Conservation (phyloP, 2,797 vertebrate genomes). For the Adrianichthys oophorus region DNA sequence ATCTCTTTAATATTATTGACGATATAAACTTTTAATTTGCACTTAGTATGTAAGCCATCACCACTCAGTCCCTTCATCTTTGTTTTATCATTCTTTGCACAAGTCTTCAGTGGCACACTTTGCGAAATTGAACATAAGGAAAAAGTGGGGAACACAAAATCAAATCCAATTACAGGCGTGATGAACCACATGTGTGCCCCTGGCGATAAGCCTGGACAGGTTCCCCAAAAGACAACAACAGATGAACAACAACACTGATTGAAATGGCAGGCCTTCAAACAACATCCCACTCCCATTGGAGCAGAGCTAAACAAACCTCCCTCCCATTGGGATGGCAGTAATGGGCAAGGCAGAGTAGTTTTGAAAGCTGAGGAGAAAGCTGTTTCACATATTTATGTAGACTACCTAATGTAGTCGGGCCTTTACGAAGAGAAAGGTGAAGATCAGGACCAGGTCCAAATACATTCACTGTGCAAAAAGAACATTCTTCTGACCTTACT, state of each 20-base stretch:
- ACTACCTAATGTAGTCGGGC: slow-evolving; percentile 12
- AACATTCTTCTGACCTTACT: background rate
- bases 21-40: slow-evolving; percentile 52
- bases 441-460: slow-evolving; percentile 3
- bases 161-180: slow-evolving; percentile 79
- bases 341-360: slow-evolving; percentile 59
- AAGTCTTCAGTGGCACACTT: slow-evolving; percentile 39
- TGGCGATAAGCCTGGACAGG: slow-evolving; percentile 56
- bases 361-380: slow-evolving; percentile 47
- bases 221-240: slow-evolving; percentile 63
- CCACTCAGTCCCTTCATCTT: slow-evolving; percentile 23
- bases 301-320: slow-evolving; percentile 66
- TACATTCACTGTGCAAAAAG: background rate
- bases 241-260: slow-evolving; percentile 75
- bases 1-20: slow-evolving; percentile 15
- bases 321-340: slow-evolving; percentile 54
- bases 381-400: slow-evolving; percentile 54
- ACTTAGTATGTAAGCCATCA: slow-evolving; percentile 54
- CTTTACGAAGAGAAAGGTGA: background rate
- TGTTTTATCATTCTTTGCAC: slow-evolving; percentile 28
- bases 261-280: slow-evolving; percentile 79
- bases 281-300: slow-evolving; percentile 65
- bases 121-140: slow-evolving; percentile 65
- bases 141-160: slow-evolving; percentile 66
- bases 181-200: slow-evolving; percentile 73